Conservation (phyloP, 2,113 vertebrate genomes). For the Datnioides undecimradiatus region DNA sequence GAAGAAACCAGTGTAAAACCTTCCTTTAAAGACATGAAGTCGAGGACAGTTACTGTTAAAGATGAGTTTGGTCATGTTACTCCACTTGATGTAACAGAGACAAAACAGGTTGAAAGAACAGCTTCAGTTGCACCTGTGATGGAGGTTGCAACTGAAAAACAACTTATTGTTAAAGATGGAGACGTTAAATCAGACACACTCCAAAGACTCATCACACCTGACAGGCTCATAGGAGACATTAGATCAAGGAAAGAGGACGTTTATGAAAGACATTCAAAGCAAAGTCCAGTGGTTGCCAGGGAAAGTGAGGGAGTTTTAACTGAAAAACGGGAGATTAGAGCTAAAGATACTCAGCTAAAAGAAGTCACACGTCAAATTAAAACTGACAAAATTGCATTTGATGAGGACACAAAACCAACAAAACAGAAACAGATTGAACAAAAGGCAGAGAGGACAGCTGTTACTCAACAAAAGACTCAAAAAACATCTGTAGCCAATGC, state of each 20-base stretch:
- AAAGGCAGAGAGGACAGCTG: conserved; percentile 1
- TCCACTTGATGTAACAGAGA: conserved; percentile 4
- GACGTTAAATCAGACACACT: neutral
- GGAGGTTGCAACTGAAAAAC: conserved; percentile 13
- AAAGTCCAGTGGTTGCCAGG: neutral
- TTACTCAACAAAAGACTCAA: neutral
- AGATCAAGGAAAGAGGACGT: neutral
- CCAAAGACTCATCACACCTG: neutral
- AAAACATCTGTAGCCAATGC: neutral
- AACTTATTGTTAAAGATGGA: neutral
- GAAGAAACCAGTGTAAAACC: neutral
- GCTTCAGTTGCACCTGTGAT: conserved; percentile 1
- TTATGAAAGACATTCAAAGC: neutral
- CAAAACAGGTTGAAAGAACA: neutral
- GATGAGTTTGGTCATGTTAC: conserved; percentile 16
- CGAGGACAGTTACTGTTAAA: conserved; percentile 8
- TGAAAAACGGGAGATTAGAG: neutral
- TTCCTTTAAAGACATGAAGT: neutral
- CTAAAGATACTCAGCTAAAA: neutral
- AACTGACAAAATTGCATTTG: neutral
- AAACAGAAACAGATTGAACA: neutral
- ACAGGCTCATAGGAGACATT: conserved; percentile 6
- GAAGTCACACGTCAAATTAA: neutral
- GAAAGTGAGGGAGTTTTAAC: neutral
- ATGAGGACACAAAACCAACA: neutral